Base-by-base conservation (phyloP, 2,113 vertebrate genomes). In the Symphodus melops region DNA sequence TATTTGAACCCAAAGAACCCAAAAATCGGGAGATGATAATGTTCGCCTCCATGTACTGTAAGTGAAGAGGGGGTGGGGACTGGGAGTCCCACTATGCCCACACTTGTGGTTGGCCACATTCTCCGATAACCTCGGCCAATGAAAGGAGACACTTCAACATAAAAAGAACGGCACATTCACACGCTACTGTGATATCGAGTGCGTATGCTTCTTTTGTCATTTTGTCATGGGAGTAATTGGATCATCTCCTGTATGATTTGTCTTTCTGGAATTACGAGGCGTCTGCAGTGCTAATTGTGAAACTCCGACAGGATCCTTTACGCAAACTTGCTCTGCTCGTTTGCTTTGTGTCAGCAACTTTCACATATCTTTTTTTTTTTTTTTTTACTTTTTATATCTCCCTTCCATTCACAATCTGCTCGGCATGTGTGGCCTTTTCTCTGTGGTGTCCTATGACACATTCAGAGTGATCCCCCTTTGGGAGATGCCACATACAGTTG, bases 311-410 rank as follows among this genome's bases (percentile, higher is more conserved):
- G 67, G 62, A 72, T 80, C 69, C 11, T 46, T 88, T 66, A 69
- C 53, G 4, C n/a, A 72, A 82, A 83, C 87, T 42, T 56, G 75
- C 67, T 86, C 49, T 65, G 64, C 69, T 48, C 39, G 17, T 86
- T 77, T 70, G 23, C 53, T 36, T 41, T 69, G n/a, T 79, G 21
- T 77, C 21, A 20, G 20, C 33, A 8, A 44, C 36, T 51, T 55
- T 46, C 51, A 6, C 46, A 36, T 33, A 1, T 44, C 44, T 42
- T 13, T 59, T 39, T 20, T 39, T 1, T 46, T 64, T 71, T 52
- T 42, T 13, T 59, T 39, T 20, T 39, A 5, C 52, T 64, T 71
- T 70, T 71, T 62, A 46, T 37, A 46, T 20, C 67, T 51, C 55
- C 59, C 37, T 49, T 49, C 64, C 44, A 64, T 63, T 72, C 52